Conservation (phyloP, 2,888 invertebrate species). For the Ormyrus labotus region DNA sequence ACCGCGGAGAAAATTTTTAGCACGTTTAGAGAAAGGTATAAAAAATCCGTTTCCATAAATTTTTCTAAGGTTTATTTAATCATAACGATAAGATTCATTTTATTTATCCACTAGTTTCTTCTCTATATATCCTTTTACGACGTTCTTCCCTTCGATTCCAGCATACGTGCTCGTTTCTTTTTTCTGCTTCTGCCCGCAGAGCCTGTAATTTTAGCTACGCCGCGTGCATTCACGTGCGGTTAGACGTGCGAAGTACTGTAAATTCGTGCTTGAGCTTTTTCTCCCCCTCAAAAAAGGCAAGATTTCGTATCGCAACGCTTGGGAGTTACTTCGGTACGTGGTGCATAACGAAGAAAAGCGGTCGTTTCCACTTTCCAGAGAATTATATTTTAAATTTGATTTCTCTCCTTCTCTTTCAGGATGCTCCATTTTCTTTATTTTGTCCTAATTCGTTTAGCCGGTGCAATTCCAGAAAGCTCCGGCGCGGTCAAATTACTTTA, state of each 20-base stretch:
- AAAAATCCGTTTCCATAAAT: no score
- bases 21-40: no score
- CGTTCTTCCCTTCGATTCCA: no score
- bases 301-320: no score
- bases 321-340: no score
- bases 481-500: background rate
- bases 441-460: slow-evolving; percentile 32
- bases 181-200: background rate
- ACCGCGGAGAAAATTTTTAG: no score
- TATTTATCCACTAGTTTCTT: no score
- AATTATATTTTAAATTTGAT: slow-evolving; percentile 47
- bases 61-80: no score
- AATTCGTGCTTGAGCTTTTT: background rate
- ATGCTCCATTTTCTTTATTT: slow-evolving; percentile 9
- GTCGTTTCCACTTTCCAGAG: background rate
- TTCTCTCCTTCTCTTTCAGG: background rate
- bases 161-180: background rate
- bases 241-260: background rate
- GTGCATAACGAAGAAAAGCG: slow-evolving; percentile 36
- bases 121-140: no score
- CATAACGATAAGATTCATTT: no score
- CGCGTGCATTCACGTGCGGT: background rate
- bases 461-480: background rate
- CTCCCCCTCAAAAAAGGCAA: background rate
- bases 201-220: slow-evolving; percentile 17